Base-by-base conservation (phyloP, 2,888 invertebrate genomes). In the Cheilosia vulpina region DNA sequence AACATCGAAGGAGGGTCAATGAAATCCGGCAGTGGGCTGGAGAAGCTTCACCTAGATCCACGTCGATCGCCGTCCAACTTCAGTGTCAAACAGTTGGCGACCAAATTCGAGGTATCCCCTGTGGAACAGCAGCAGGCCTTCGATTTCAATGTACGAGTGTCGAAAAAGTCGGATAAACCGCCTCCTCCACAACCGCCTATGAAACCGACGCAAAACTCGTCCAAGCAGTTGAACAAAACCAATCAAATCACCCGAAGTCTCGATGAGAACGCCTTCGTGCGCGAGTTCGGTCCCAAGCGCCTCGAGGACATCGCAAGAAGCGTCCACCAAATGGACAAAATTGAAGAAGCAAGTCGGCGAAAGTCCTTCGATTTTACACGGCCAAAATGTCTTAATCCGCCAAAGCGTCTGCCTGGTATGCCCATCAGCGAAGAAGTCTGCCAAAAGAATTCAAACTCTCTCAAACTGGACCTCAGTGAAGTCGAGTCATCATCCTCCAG, bases 221-320 rank as follows among this genome's bases (percentile, higher is more conserved):
- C 71, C 17, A 82, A 89, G 78, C 89, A 94, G 66, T 92, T 95
- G 0, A 95, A 95, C 89, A 94, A 94, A 87, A 94, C 94, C 0
- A 92, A 93, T 68, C 95, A 94, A 89, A 92, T 92, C 52, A 95
- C 96, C 0, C 92, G 95, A 31, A 96, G 96, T 0, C 90, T 96
- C 71, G 96, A 96, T 90, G 96, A 96, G 88, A 95, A 95, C 87
- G 96, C 95, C 13, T 96, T 96, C 88, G 93, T 94, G 1, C 94
- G 95, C 84, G 95, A 95, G 89, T 95, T 95, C 87, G 94, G 94
- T 0, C 89, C 91, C 24, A 92, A 92, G 62, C 90, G 91, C 27
- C 68, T 92, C 47, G 90, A 90, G 38, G 92, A 92, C 68, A 87
- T 91, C 47, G 87, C 89, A 5, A 89, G 89, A 78, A 90, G 91